These are phyloP conservation scores for Salminus brasiliensis DNA, from an alignment of 2,113 vertebrate genomes.

Conservation along the genomic window DNA sequence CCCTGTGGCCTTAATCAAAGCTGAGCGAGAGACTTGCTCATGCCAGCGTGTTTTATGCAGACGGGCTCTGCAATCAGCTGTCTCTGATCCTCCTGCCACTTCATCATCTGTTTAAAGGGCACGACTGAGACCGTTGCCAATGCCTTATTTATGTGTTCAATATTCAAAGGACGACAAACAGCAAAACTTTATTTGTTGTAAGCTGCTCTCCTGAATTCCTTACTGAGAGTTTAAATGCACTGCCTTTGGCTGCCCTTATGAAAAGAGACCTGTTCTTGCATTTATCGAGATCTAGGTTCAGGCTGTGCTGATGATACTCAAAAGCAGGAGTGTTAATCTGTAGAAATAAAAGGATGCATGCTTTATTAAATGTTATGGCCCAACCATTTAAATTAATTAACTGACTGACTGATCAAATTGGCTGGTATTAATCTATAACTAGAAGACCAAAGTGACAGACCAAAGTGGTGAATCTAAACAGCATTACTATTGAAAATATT, in stretches of 20 bases:
- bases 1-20: slow-evolving; percentile 56
- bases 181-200: background rate
- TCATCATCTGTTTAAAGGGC: slow-evolving; percentile 39
- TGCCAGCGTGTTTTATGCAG: slow-evolving; percentile 50
- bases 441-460: no score
- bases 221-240: background rate
- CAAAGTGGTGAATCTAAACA: no score
- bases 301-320: background rate
- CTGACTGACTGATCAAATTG: no score
- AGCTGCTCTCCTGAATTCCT: background rate
- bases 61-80: slow-evolving; percentile 48
- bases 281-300: background rate
- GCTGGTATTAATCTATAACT: no score
- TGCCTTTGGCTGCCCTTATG: background rate
- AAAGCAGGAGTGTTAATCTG: background rate
- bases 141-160: slow-evolving; percentile 28
- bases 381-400: no score
- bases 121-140: background rate
- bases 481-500: no score
- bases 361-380: no score
- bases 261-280: background rate
- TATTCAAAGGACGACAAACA: slow-evolving; percentile 22
- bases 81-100: background rate
- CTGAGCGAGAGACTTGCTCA: slow-evolving; percentile 49
- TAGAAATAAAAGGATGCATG: background rate